phyloP scores from a whole-genome alignment of 2,113 vertebrate species.

The Dromaius novaehollandiae region DNA sequence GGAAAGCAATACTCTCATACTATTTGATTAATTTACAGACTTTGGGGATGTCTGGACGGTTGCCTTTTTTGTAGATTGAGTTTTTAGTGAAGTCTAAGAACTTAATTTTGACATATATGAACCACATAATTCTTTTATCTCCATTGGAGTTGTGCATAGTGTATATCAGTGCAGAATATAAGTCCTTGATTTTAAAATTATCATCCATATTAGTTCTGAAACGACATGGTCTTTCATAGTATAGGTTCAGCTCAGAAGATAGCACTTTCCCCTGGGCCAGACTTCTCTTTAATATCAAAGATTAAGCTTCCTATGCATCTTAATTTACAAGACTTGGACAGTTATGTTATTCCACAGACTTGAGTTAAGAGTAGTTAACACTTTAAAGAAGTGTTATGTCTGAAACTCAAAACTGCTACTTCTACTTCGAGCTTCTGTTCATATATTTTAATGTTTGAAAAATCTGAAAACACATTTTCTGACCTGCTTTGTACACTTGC shows the following conservation, averaged over 20 bases:
- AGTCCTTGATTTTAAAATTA: not conserved
- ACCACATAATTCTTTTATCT: not conserved
- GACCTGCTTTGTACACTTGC: not conserved
- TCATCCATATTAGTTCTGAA: not conserved
- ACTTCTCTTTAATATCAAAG: not conserved
- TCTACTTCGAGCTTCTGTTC: not conserved
- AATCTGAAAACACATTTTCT: not conserved
- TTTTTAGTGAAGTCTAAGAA: not conserved
- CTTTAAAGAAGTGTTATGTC: not conserved
- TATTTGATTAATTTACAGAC: slow-evolving; percentile 13
- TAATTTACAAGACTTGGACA: not conserved
- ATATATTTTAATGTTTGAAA: not conserved
- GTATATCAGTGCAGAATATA: not conserved
- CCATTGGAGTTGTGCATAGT: not conserved
- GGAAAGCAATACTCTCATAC: not conserved
- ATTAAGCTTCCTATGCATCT: not conserved
- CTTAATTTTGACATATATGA: not conserved
- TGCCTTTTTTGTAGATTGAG: not conserved
- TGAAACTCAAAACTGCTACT: not conserved
- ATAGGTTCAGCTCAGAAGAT: not conserved
- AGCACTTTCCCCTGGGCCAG: not conserved
- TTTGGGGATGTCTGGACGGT: not conserved
- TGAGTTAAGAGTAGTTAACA: not conserved
- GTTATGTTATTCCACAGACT: not conserved
- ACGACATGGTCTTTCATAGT: not conserved